Evolutionary conservation across 2,113 vertebrate genomes (phyloP), one percentile per base, ranked within the genome.

Genomic region (Polypterus bichir): DNA sequence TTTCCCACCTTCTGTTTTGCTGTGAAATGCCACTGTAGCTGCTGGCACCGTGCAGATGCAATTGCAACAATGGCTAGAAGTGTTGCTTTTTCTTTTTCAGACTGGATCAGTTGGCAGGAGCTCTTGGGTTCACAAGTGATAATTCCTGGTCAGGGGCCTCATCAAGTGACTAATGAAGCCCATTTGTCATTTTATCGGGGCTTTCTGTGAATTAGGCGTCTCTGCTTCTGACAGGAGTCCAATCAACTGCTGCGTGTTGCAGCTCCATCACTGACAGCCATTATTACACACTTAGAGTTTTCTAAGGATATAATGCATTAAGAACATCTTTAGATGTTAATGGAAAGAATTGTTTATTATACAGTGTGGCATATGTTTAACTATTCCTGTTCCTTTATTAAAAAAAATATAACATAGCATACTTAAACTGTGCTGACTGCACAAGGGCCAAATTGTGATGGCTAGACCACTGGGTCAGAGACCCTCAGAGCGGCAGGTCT

Each of bases 261-360:
- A 45, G 44, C 56, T 58, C 11, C 44, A 58, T 56, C 11, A 57
- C 44, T 45, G 46, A 44, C 56, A 58, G 9, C 56, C 9, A 44
- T 58, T 6, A 58, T 58, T 58, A 58, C 56, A 58, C 9, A 44
- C 5, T 58, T 58, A 44, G 56, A 44, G n/a, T 44, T 58, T 58
- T 58, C 44, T 4, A 3, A 58, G 27, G 27, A 27, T 45, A 58
- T 7, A 6, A 44, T 2, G 7, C 27, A 45, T 7, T 44, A 57
- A 58, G 46, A 44, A 58, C 56, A 45, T 58, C 56, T 45, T 58
- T 58, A 58, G n/a, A 44, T 45, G 6, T 45, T 58, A 58, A 58
- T 58, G 56, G 46, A 58, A 58, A 45, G 27, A 7, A 7, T 6
- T 46, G 11, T 45, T 27, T 27, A 27, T 27, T 27, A 27, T 27